Conservation (phyloP, 1,140 invertebrate species). For the Pentalonia nigronervosa region DNA sequence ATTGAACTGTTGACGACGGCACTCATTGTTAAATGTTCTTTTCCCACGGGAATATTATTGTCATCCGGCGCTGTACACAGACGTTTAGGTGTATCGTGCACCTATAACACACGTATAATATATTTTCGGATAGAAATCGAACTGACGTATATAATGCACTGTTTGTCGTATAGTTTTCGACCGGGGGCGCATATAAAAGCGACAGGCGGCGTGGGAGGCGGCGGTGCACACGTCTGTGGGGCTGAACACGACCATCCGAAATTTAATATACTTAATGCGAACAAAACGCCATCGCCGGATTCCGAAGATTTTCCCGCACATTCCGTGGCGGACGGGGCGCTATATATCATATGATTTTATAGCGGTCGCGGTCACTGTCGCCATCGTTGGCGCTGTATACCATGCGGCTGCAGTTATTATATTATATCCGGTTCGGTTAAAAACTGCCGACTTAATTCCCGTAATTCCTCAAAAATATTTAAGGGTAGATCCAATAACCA, state of each 20-base stretch:
- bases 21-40: not conserved
- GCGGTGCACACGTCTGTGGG: not conserved
- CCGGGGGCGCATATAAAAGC: not conserved
- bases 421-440: conserved; percentile 17
- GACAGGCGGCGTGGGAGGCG: not conserved
- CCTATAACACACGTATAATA: not conserved
- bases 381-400: too few species aligned
- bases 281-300: not conserved
- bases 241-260: not conserved
- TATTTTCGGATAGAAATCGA: not conserved
- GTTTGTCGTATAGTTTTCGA: not conserved
- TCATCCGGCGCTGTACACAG: not conserved
- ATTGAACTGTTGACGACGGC: not conserved
- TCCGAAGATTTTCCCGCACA: not conserved
- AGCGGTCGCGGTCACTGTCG: not conserved
- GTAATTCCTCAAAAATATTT: not conserved
- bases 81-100: not conserved
- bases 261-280: not conserved
- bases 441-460: not conserved
- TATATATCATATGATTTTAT: conserved; percentile 15
- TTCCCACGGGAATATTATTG: not conserved
- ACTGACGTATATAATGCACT: not conserved
- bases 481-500: too few species aligned
- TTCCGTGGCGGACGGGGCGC: not conserved
- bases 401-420: not conserved